Percentiles rank a stretch among this genome's conserved stretches.
Evolutionary conservation across 1,140 invertebrate species (phyloP).

Genomic region (Archivesica marissinica): DNA sequence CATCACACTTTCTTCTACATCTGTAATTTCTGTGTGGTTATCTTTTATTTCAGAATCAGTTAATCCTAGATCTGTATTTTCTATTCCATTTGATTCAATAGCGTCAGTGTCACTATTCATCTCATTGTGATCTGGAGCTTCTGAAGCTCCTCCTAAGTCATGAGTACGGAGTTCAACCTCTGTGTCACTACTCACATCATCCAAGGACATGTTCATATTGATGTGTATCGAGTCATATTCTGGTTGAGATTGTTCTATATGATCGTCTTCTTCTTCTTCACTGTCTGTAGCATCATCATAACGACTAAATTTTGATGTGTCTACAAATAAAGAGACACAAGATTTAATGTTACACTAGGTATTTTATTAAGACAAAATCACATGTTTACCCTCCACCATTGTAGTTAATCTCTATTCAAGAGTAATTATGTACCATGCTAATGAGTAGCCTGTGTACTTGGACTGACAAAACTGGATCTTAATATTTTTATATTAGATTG

Average conservation of each 20-base stretch:
- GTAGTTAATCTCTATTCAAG: no score
- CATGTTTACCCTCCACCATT: no score
- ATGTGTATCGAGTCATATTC: background rate
- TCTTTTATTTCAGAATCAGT: background rate
- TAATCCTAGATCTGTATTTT: background rate
- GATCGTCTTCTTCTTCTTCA: constrained; percentile 53
- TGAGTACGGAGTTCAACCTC: constrained; percentile 1
- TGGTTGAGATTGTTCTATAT: background rate
- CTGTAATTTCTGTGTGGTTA: background rate
- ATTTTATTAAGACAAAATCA: no score
- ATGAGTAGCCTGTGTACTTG: no score
- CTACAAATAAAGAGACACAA: constrained; percentile 25
- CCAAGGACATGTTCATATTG: background rate
- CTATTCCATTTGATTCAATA: background rate
- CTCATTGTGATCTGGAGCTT: constrained; percentile 21
- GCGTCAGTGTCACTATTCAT: constrained; percentile 10
- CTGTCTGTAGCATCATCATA: constrained; percentile 57
- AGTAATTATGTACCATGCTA: no score
- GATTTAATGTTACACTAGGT: no score
- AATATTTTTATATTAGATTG: no score
- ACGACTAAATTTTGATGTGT: constrained; percentile 51
- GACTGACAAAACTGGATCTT: no score
- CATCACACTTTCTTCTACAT: background rate
- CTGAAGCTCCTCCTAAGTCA: background rate
- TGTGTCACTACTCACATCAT: constrained; percentile 36